Evolutionary conservation across 2,888 invertebrate species (phyloP).

Genomic region (Synanthedon tipuliformis): DNA sequence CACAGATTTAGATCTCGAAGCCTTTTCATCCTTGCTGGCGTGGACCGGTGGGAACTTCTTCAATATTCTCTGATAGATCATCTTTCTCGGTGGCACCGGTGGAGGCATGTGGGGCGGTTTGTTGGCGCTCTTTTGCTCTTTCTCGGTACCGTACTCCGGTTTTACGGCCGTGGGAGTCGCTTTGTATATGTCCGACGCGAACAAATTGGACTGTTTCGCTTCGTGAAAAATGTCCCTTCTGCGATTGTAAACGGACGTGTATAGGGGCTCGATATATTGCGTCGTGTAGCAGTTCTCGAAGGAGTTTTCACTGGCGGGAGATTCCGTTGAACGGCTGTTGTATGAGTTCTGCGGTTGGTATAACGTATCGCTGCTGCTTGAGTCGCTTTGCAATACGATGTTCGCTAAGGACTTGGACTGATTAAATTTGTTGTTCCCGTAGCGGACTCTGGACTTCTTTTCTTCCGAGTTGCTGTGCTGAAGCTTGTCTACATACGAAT

Average conservation of each 20-base stretch:
- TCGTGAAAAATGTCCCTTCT: constrained; percentile 57
- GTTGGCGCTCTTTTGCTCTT: constrained; percentile 44
- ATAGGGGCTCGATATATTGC: constrained; percentile 60
- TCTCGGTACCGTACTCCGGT: constrained; percentile 42
- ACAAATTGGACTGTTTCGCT: constrained; percentile 46
- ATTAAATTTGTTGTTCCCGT: constrained; percentile 55
- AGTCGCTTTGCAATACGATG: constrained; percentile 58
- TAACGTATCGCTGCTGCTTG: constrained; percentile 59
- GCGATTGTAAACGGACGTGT: constrained; percentile 57
- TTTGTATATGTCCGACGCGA: constrained; percentile 58
- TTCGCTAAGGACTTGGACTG: constrained; percentile 64
- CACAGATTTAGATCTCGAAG: constrained; percentile 55
- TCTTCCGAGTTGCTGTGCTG: constrained; percentile 43
- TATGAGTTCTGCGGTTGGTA: constrained; percentile 59
- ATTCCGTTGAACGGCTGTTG: constrained; percentile 56
- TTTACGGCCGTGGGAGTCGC: constrained; percentile 62
- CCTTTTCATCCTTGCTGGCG: constrained; percentile 70
- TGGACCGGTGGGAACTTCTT: constrained; percentile 76
- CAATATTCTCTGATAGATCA: constrained; percentile 60
- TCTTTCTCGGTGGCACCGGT: constrained; percentile 70
- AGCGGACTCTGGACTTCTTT: constrained; percentile 47
- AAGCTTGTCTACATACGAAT: constrained; percentile 46
- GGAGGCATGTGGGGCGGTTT: constrained; percentile 69
- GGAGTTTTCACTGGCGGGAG: constrained; percentile 60
- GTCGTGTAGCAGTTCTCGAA: constrained; percentile 54